phyloP scores from a whole-genome alignment of 2,888 invertebrate genomes.

The Bembecia ichneumoniformis region DNA sequence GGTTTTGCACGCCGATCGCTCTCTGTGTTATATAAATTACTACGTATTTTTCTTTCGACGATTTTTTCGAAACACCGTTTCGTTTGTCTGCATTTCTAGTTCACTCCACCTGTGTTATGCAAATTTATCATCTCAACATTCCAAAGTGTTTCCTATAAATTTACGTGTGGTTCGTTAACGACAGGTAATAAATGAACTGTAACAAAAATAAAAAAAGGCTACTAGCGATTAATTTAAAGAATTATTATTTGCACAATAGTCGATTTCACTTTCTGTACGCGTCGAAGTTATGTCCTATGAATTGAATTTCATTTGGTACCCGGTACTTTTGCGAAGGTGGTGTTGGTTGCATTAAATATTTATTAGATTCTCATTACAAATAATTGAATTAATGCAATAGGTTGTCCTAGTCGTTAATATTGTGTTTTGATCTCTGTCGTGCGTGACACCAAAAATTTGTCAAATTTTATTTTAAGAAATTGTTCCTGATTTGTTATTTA shows the following conservation, averaged over 20 bases:
- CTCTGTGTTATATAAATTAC: slow-evolving; percentile 37
- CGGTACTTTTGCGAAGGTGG: not conserved
- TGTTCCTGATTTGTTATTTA: too few species aligned
- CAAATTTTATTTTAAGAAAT: too few species aligned
- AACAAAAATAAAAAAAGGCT: not conserved
- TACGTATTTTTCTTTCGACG: slow-evolving; percentile 20
- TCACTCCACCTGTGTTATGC: slow-evolving; percentile 9
- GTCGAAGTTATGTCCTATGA: slow-evolving; percentile 15
- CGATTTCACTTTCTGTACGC: slow-evolving; percentile 56
- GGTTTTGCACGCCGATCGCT: not conserved
- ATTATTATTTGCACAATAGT: slow-evolving; percentile 9
- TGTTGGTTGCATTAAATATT: not conserved
- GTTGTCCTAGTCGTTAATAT: too few species aligned
- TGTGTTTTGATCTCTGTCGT: too few species aligned
- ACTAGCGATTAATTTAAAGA: slow-evolving; percentile 1
- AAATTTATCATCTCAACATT: slow-evolving; percentile 1
- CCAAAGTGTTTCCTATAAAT: slow-evolving; percentile 6
- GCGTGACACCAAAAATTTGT: too few species aligned
- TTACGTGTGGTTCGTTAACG: slow-evolving; percentile 14
- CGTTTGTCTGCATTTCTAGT: slow-evolving; percentile 15
- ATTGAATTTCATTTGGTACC: slow-evolving; percentile 9
- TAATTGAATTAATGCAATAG: too few species aligned
- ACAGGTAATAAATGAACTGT: slow-evolving; percentile 8
- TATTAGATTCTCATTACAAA: too few species aligned
- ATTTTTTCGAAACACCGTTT: slow-evolving; percentile 12